phyloP scores from a whole-genome alignment of 2,888 invertebrate genomes.

The Ctenicera cuprea region DNA sequence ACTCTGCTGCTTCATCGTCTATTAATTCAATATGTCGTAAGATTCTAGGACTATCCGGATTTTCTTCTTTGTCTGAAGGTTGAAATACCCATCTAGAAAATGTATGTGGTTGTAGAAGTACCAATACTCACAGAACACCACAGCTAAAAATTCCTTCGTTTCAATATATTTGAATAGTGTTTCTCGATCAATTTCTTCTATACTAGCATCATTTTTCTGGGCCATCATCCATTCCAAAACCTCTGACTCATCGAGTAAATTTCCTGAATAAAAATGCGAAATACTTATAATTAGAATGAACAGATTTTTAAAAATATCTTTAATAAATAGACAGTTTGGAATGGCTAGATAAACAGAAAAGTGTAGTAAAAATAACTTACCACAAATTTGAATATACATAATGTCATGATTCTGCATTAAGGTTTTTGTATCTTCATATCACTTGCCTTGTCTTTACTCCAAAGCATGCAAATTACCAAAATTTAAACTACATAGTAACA shows the following conservation, averaged over 20 bases:
- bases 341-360: conserved; percentile 62
- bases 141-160: conserved; percentile 93
- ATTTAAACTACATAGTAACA: conserved; percentile 61
- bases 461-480: conserved; percentile 30
- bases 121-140: conserved; percentile 90
- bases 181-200: conserved; percentile 91
- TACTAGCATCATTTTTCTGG: conserved; percentile 93
- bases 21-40: conserved; percentile 92
- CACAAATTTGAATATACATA: conserved; percentile 25
- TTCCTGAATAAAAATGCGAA: conserved; percentile 73
- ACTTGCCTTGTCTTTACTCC: conserved; percentile 1
- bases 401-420: not conserved
- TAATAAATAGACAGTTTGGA: conserved; percentile 59
- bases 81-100: not conserved
- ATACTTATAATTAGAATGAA: not conserved
- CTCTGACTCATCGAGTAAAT: conserved; percentile 84
- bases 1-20: conserved; percentile 93
- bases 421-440: not conserved
- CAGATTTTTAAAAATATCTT: not conserved
- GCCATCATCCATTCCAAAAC: conserved; percentile 94
- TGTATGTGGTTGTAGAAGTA: not conserved
- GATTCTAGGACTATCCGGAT: conserved; percentile 86
- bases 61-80: conserved; percentile 84
- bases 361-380: conserved; percentile 48
- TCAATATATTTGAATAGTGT: conserved; percentile 89